Evolutionary conservation across 2,113 vertebrate species (phyloP).

Genomic region (Cromileptes altivelis): DNA sequence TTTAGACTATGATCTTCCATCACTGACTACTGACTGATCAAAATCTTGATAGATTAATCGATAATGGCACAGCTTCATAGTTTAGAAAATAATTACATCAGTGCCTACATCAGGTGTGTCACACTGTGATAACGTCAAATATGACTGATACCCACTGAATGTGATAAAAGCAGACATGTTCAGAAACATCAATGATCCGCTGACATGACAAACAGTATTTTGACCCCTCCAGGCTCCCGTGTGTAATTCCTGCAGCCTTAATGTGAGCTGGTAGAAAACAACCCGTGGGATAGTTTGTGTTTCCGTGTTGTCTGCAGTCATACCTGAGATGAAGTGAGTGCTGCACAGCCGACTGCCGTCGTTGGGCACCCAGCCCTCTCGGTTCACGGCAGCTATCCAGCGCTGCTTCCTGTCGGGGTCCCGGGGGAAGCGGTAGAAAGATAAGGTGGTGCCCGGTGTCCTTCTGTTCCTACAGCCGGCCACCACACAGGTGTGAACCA

Average conservation of each 20-base stretch:
- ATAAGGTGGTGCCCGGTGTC: constrained; percentile 80
- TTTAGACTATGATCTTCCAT: too few relatives aligned
- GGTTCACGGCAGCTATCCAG: constrained; percentile 85
- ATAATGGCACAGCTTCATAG: too few relatives aligned
- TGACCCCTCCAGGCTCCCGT: too few relatives aligned
- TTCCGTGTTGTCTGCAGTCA: neutral
- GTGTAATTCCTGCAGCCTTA: neutral
- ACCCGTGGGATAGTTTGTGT: neutral
- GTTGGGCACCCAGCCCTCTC: constrained; percentile 84
- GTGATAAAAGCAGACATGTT: too few relatives aligned
- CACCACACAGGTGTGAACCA: constrained; percentile 87
- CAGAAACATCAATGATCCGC: too few relatives aligned
- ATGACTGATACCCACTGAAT: too few relatives aligned
- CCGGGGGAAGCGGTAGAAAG: constrained; percentile 85
- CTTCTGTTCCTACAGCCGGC: constrained; percentile 84
- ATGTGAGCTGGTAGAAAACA: neutral
- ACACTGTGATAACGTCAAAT: too few relatives aligned
- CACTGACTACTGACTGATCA: too few relatives aligned
- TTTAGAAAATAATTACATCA: too few relatives aligned
- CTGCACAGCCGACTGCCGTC: constrained; percentile 85
- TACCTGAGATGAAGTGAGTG: constrained; percentile 85
- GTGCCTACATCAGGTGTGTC: too few relatives aligned
- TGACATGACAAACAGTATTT: too few relatives aligned
- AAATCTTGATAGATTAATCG: too few relatives aligned
- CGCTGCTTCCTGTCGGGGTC: constrained; percentile 84